Percentiles rank a stretch among this genome's conserved stretches.
Evolutionary conservation across 2,888 invertebrate species (phyloP).

Genomic region (Parthenolecanium corni): DNA sequence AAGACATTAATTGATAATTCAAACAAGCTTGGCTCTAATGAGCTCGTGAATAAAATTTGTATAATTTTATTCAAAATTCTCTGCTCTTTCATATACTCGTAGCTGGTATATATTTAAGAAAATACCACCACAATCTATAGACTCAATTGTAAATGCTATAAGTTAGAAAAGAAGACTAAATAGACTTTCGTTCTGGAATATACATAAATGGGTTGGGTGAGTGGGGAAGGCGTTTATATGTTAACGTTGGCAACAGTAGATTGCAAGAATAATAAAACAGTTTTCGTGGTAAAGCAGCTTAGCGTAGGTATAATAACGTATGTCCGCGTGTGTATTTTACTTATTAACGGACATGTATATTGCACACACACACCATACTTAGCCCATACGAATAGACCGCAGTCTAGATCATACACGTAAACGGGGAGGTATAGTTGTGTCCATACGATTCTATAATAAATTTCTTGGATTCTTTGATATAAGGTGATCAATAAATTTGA

Average conservation of each 20-base stretch:
- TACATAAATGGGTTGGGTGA: background rate
- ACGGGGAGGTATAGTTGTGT: conserved; percentile 24
- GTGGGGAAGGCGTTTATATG: conserved; percentile 24
- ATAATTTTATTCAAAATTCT: no score
- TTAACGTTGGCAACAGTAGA: conserved; percentile 28
- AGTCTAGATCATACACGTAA: conserved; percentile 25
- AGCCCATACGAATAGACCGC: background rate
- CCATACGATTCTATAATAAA: conserved; percentile 20
- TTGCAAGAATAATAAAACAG: conserved; percentile 27
- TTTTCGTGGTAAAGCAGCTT: conserved; percentile 22
- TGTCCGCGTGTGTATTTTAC: conserved; percentile 24
- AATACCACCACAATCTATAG: no score
- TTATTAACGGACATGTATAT: conserved; percentile 5
- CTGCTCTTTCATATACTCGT: no score
- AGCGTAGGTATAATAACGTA: conserved; percentile 27
- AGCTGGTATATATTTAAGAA: no score
- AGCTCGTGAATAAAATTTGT: no score
- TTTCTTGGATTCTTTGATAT: conserved; percentile 20
- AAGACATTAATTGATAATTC: no score
- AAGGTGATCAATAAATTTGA: conserved; percentile 24
- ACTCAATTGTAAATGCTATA: no score
- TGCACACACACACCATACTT: conserved; percentile 1
- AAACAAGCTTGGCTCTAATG: no score
- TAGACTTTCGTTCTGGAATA: no score
- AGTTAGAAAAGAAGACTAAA: no score